Evolutionary conservation across 2,797 vertebrate species (phyloP).

Genomic region (Decapterus maruadsi): DNA sequence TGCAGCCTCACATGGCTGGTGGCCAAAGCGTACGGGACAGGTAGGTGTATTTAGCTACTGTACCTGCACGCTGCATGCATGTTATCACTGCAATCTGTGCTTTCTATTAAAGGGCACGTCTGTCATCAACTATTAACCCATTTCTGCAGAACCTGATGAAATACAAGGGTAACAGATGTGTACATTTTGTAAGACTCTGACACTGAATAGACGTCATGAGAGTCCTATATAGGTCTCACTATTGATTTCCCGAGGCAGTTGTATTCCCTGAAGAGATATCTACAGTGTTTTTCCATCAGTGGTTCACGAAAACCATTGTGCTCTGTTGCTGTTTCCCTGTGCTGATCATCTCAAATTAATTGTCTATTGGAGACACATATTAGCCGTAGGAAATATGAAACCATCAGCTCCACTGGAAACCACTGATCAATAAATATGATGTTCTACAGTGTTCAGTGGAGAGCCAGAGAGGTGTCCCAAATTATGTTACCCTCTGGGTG

Average conservation of each 20-base stretch:
- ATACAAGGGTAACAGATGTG: background rate
- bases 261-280: background rate
- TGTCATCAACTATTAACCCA: background rate
- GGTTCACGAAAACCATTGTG: background rate
- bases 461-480: slow-evolving; percentile 20
- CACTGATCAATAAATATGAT: background rate
- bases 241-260: background rate
- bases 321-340: background rate
- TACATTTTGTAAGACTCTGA: background rate
- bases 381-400: background rate
- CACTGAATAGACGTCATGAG: no score
- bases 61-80: slow-evolving; percentile 28
- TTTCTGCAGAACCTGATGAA: no score
- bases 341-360: slow-evolving; percentile 7
- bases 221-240: background rate
- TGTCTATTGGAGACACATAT: slow-evolving; percentile 18
- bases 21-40: slow-evolving; percentile 96
- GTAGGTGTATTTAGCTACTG: slow-evolving; percentile 87
- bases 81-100: background rate
- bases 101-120: background rate
- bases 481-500: slow-evolving; percentile 46
- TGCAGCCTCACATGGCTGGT: slow-evolving; percentile 97
- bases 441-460: background rate
- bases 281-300: slow-evolving; percentile 29
- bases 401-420: background rate